Conservation (phyloP, 2,113 vertebrate species). For the Gymnobelideus leadbeateri region DNA sequence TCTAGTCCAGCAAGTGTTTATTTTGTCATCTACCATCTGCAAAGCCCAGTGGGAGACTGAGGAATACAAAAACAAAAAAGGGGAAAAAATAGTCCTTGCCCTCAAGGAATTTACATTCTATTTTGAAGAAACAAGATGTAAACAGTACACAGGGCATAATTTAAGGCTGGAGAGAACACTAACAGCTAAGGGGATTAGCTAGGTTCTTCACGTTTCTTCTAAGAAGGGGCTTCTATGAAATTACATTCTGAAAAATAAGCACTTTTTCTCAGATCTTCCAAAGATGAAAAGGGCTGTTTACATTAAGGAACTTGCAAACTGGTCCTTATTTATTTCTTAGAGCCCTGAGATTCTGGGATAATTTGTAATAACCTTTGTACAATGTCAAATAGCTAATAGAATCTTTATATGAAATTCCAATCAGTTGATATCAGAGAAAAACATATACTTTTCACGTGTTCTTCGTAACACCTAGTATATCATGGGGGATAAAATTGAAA, state of each 20-base stretch:
- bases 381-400: slow-evolving; percentile 39
- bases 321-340: slow-evolving; percentile 20
- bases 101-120: background rate
- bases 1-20: background rate
- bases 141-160: background rate
- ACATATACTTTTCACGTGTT: slow-evolving; percentile 3
- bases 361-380: background rate
- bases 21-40: background rate
- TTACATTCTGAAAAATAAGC: no score
- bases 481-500: slow-evolving; percentile 40
- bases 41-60: background rate
- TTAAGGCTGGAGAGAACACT: background rate
- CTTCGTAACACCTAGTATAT: background rate
- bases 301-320: background rate
- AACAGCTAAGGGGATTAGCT: background rate
- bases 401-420: background rate
- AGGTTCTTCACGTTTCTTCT: background rate
- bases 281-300: background rate
- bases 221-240: no score
- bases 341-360: background rate
- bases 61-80: background rate
- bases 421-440: slow-evolving; percentile 50
- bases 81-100: no score
- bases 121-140: background rate
- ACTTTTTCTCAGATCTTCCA: background rate